Evolutionary conservation across 2,888 invertebrate genomes (phyloP), one percentile per base, ranked within the genome.

Genomic region (Bugulina stolonifera): DNA sequence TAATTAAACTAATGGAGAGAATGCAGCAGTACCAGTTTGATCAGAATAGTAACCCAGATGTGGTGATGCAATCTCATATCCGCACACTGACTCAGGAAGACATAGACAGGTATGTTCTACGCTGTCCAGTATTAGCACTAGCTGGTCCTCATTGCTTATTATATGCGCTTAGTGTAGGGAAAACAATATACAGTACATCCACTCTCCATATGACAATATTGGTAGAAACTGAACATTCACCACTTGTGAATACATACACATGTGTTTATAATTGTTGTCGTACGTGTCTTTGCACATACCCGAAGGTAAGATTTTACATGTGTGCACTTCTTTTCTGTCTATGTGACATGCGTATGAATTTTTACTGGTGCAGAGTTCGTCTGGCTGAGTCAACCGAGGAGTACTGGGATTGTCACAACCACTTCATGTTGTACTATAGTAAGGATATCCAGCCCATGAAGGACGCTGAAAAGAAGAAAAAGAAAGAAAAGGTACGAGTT

Each of bases 1-100:
- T 98, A 0, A 84, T 91, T 14, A 88, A 89, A 35, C 86, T 98
- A 22, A 90, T 96, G 81, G 91, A 92, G 80, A 93, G 93, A 80
- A 96, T 98, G 96, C 89, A 93, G 29, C 89, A 91, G 54, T 97
- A 90, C 82, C 96, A 97, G 82, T 86, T 91, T 74, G 93, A 93
- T 76, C 89, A 90, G 73, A 92, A 92, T 89, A 88, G 88, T 75
- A 89, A 93, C 80, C 90, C 91, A 0, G 93, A 94, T 76, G 91
- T 91, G 22, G 91, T 93, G 0, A 88, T 94, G 73, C 91, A 93
- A 0, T 93, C 93, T 5, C 90, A 89, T 80, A 87, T 94, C 77
- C 87, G 95, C 34, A 86, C 94, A 0, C 89, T 96, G 76, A 90
- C 89, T 76, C 93, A 94, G 77, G 91, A 91, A 71, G 95, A 96